Percentiles rank a stretch among this genome's conserved stretches.
These are phyloP conservation scores for Sinelater perroti DNA, from an alignment of 2,888 invertebrate genomes.

Conservation along the genomic window DNA sequence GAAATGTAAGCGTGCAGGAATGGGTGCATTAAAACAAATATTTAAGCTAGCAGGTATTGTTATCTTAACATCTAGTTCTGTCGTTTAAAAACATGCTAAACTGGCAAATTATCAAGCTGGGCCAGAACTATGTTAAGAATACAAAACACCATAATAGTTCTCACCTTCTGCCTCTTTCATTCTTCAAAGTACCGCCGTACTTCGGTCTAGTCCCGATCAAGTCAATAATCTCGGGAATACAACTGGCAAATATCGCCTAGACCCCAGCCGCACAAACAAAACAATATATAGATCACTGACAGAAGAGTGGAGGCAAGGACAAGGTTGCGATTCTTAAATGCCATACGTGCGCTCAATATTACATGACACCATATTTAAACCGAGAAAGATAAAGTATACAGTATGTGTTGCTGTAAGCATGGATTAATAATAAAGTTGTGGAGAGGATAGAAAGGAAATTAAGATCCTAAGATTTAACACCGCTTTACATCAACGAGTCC, in stretches of 20 bases:
- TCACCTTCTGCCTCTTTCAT: constrained; percentile 99
- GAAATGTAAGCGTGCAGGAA: constrained; percentile 53
- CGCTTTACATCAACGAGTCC: constrained; percentile 47
- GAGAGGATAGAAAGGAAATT: constrained; percentile 21
- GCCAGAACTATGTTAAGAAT: constrained; percentile 39
- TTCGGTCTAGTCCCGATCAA: constrained; percentile 99
- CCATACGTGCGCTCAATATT: neutral
- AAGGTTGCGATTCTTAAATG: constrained; percentile 33
- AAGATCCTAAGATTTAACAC: constrained; percentile 22
- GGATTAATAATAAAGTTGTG: too few relatives aligned
- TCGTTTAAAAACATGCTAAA: neutral
- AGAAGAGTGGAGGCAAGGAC: constrained; percentile 46
- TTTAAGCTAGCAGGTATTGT: constrained; percentile 40
- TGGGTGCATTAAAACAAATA: constrained; percentile 42
- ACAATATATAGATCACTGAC: constrained; percentile 61
- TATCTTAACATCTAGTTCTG: constrained; percentile 42
- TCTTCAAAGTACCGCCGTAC: constrained; percentile 99
- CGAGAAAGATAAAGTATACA: constrained; percentile 24
- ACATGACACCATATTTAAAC: constrained; percentile 2
- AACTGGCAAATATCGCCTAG: constrained; percentile 99
- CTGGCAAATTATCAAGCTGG: neutral
- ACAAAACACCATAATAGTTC: constrained; percentile 59
- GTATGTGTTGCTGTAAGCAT: constrained; percentile 42
- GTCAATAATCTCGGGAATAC: constrained; percentile 99
- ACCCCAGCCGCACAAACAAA: constrained; percentile 70